Percentiles rank a stretch among this genome's conserved stretches.
Evolutionary conservation across 2,113 vertebrate genomes (phyloP).

Genomic region (Trematocara nigrifrons): DNA sequence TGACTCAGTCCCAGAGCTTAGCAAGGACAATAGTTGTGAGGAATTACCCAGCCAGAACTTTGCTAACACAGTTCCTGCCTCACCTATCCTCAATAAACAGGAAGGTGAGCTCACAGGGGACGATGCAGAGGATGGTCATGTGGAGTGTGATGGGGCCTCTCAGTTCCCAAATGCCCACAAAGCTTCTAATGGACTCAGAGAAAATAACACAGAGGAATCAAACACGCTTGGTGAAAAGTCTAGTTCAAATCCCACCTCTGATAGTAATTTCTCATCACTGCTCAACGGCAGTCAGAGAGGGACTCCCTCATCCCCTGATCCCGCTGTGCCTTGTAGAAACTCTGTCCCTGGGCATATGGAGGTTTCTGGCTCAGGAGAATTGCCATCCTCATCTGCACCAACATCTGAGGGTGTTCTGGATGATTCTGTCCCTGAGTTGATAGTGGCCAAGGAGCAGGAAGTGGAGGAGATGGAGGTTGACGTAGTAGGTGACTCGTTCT

Average conservation of each 20-base stretch:
- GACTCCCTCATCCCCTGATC: constrained; percentile 78
- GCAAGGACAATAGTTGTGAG: constrained; percentile 75
- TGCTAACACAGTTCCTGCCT: constrained; percentile 77
- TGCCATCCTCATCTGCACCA: constrained; percentile 10
- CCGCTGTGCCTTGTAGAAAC: constrained; percentile 94
- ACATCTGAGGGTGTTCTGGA: constrained; percentile 40
- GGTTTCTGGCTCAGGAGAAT: constrained; percentile 53
- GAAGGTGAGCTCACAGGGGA: constrained; percentile 76
- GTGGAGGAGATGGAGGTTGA: constrained; percentile 89
- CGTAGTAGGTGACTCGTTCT: constrained; percentile 81
- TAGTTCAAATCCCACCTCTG: constrained; percentile 76
- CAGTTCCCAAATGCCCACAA: constrained; percentile 75
- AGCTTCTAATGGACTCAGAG: constrained; percentile 85
- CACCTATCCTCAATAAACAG: constrained; percentile 82
- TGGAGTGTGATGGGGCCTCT: constrained; percentile 71
- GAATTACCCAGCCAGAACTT: constrained; percentile 77
- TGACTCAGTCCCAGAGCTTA: constrained; percentile 68
- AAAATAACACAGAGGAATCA: constrained; percentile 77
- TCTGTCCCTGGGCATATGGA: constrained; percentile 77
- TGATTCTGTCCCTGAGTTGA: constrained; percentile 73
- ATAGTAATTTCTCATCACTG: constrained; percentile 70
- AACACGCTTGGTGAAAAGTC: constrained; percentile 70
- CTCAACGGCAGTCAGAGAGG: constrained; percentile 82
- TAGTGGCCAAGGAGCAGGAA: constrained; percentile 81
- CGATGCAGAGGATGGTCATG: constrained; percentile 74